Conservation (phyloP, 2,888 invertebrate genomes). For the Ophion obscuratus region DNA sequence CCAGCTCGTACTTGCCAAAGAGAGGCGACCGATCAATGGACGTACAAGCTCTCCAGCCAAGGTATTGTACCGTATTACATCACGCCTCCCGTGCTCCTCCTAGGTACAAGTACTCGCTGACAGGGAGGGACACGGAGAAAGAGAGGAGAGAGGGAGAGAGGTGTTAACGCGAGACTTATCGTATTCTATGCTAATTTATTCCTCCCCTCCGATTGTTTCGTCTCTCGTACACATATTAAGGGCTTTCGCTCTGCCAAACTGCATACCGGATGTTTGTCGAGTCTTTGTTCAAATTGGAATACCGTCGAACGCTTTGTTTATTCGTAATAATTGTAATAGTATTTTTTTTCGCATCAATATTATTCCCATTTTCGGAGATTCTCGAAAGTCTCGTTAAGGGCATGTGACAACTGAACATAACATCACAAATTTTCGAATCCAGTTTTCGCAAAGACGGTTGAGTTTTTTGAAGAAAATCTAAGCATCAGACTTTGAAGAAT, state of each 20-base stretch:
- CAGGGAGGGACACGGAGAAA: not conserved
- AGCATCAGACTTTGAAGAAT: no score
- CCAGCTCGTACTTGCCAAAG: conserved; percentile 79
- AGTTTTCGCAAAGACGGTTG: no score
- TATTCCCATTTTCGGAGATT: no score
- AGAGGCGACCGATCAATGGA: conserved; percentile 75
- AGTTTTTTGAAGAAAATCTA: no score
- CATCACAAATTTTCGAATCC: no score
- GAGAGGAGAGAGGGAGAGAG: conserved; percentile 21
- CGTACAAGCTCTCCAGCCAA: conserved; percentile 80
- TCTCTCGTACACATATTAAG: not conserved
- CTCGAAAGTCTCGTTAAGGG: no score
- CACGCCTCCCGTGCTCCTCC: not conserved
- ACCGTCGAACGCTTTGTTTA: not conserved
- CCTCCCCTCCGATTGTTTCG: conserved; percentile 12
- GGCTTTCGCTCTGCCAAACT: not conserved
- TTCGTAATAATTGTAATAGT: not conserved
- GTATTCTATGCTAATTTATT: conserved; percentile 53
- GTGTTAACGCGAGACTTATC: conserved; percentile 37
- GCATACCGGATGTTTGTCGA: not conserved
- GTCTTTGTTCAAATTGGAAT: not conserved
- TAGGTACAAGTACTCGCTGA: conserved; percentile 1
- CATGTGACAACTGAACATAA: no score
- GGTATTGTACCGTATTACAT: conserved; percentile 71
- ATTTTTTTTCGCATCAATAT: not conserved